These are phyloP conservation scores for Mythimna impura DNA, from an alignment of 2,888 invertebrate species.

Conservation along the genomic window DNA sequence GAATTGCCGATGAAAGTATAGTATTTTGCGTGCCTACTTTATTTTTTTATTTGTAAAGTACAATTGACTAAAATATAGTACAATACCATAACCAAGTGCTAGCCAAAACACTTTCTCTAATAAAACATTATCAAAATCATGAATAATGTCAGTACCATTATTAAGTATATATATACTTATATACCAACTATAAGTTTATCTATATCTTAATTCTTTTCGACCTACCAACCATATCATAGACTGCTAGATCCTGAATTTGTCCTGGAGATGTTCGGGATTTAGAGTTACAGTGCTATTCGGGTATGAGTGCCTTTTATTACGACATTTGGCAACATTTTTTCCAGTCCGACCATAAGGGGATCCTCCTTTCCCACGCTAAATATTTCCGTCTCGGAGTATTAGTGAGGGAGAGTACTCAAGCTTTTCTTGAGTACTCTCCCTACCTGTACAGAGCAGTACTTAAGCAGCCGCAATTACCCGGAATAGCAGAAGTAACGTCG, in stretches of 20 bases:
- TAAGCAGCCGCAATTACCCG: conserved; percentile 49
- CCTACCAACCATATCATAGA: background rate
- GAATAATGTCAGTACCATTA: no score
- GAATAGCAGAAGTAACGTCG: conserved; percentile 61
- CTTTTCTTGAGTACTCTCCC: conserved; percentile 3
- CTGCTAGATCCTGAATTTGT: background rate
- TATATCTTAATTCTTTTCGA: background rate
- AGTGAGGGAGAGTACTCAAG: background rate
- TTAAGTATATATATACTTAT: no score
- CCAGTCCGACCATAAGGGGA: background rate
- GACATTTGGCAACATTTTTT: background rate
- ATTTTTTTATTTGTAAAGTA: background rate
- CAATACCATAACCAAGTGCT: no score
- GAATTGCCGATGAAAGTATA: no score
- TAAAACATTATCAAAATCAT: background rate
- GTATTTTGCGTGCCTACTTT: no score
- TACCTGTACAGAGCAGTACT: conserved; percentile 26
- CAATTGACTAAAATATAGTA: background rate
- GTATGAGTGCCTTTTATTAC: background rate
- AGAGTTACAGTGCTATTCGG: background rate
- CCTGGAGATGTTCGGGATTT: background rate
- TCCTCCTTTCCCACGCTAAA: background rate
- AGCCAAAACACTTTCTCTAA: background rate
- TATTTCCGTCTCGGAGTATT: conserved; percentile 1
- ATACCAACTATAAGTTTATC: background rate